Evolutionary conservation across 64 coral and sea anemone species (phyloP), one percentile per base, ranked within the genome.

Genomic region (Cladopsammia gracilis): DNA sequence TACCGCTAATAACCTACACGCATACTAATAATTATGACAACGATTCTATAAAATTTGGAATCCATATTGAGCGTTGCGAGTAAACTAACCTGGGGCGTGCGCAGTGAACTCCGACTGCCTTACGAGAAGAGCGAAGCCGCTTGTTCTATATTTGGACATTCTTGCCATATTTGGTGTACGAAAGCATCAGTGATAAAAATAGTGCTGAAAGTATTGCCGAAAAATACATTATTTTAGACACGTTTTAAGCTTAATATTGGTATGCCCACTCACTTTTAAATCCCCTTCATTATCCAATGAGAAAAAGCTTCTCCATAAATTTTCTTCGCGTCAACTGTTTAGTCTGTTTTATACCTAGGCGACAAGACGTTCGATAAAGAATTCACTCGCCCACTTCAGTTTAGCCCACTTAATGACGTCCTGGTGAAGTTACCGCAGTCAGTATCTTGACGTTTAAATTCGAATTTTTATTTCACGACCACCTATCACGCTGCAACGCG

Each of bases 21-120:
- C 43, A 68, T 51, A 67, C 45, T 67, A 67, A 67, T 66, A 84
- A 84, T 66, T 64, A 64, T 20, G 18, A 84, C 48, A 75, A 75
- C 72, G 72, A 75, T 75, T 75, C 44, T 42, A 75, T 75, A 75
- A 84, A 84, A 67, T 84, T 84, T 19, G 45, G 46, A 67, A 67
- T 84, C 80, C 80, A 84, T 84, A 61, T 64, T 67, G 50, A 57
- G 80, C n/a, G 80, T 84, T 84, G 80, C 68, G 80, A 84, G 80
- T 84, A 84, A 84, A 84, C 80, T 42, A 84, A 84, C 18, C 46
- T 67, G 14, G 16, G 0, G 62, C 80, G 68, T 84, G 80, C 60
- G 80, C 46, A 84, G 49, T 22, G 46, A 73, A 1, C 72, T 49
- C 34, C 15, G 14, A 43, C 43, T 19, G 72, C 45, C 43, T 3